A percentile compares a stretch with the other conserved stretches of the same genome.
These are phyloP conservation scores for Crotalus tigris DNA, from an alignment of 2,113 vertebrate genomes.

Conservation along the genomic window DNA sequence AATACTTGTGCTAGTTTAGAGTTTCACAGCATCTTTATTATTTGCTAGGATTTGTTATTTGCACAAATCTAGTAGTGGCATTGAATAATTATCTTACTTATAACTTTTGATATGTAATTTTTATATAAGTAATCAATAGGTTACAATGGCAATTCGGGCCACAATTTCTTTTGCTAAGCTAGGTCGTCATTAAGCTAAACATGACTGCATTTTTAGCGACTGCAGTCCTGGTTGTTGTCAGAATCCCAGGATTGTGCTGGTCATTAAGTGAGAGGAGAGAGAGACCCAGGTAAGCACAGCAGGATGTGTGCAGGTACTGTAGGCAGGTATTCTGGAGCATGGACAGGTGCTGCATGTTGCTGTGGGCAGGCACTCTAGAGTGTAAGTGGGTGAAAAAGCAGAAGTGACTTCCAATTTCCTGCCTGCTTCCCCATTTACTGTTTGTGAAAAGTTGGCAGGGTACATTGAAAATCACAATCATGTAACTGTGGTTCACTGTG, in stretches of 20 bases:
- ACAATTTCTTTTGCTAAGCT: not conserved
- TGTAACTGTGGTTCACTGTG: not conserved
- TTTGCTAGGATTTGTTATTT: not conserved
- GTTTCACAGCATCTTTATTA: not conserved
- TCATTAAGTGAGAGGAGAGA: not conserved
- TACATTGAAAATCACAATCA: not conserved
- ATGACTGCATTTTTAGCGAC: not conserved
- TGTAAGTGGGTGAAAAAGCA: not conserved
- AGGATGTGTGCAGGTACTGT: not conserved
- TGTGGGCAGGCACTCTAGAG: not conserved
- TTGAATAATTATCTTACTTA: not conserved
- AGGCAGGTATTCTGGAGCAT: not conserved
- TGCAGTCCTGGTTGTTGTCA: not conserved
- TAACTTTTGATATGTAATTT: not conserved
- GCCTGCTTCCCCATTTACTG: not conserved
- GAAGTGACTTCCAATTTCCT: not conserved
- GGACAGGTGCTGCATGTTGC: not conserved
- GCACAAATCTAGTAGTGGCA: not conserved
- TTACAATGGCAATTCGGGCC: not conserved
- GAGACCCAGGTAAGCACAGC: not conserved
- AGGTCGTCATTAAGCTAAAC: not conserved
- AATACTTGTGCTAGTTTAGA: not conserved
- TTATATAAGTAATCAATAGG: not conserved
- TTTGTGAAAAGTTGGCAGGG: not conserved
- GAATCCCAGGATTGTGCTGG: not conserved